Percentiles rank a stretch among this genome's conserved stretches.
phyloP scores from a whole-genome alignment of 2,113 vertebrate species.

The Bagarius yarrelli region DNA sequence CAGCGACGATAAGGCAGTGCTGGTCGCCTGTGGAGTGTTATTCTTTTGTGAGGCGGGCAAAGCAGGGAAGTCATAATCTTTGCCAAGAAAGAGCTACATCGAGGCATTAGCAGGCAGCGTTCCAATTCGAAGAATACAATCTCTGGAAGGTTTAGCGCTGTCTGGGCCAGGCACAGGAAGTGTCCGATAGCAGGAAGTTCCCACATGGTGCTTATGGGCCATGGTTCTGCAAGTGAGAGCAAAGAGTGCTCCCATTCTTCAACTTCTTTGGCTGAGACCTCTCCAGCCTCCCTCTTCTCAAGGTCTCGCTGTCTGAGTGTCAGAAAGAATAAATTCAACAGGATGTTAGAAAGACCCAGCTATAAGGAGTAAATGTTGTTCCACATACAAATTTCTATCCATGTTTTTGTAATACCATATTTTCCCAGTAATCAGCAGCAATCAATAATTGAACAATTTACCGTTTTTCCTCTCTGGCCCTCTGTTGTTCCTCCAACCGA shows the following conservation, averaged over 20 bases:
- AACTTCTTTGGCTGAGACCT: conserved; percentile 90
- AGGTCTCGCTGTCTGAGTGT: conserved; percentile 85
- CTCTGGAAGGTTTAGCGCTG: conserved; percentile 92
- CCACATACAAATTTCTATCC: background rate
- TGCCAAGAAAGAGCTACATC: conserved; percentile 88
- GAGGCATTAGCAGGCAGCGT: conserved; percentile 94
- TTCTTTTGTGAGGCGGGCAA: conserved; percentile 82
- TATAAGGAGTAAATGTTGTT: background rate
- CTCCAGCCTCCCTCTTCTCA: conserved; percentile 92
- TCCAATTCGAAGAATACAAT: conserved; percentile 96
- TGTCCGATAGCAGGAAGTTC: conserved; percentile 97
- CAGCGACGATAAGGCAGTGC: conserved; percentile 85
- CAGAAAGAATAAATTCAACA: conserved; percentile 4
- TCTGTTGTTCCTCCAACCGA: conserved; percentile 89
- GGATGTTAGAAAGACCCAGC: background rate
- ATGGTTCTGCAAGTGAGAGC: conserved; percentile 81
- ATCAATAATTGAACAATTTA: conserved; percentile 56
- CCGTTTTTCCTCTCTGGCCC: conserved; percentile 93
- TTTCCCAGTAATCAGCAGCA: background rate
- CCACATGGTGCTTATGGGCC: conserved; percentile 86
- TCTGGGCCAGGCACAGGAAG: conserved; percentile 95
- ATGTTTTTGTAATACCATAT: background rate
- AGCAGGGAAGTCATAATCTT: conserved; percentile 97
- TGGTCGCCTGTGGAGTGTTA: conserved; percentile 85
- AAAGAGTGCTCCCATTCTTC: conserved; percentile 92